phyloP scores from a whole-genome alignment of 2,888 invertebrate genomes.

The Drosophila buzzatii region DNA sequence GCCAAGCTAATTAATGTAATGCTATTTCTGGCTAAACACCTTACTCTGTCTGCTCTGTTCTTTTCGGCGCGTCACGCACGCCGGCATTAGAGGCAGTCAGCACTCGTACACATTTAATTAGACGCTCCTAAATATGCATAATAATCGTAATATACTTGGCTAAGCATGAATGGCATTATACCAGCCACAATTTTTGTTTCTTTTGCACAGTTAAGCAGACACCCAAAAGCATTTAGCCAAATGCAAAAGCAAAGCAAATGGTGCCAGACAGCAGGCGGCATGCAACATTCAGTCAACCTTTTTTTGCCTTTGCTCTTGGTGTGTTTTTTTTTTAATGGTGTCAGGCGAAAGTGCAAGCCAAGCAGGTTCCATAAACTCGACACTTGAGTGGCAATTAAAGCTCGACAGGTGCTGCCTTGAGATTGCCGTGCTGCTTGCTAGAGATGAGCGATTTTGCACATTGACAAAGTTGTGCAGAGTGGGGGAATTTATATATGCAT shows the following conservation, averaged over 20 bases:
- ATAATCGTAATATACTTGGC: constrained; percentile 53
- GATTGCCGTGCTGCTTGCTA: background rate
- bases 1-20: constrained; percentile 68
- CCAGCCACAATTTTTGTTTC: constrained; percentile 4
- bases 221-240: constrained; percentile 1
- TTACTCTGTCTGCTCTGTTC: background rate
- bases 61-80: constrained; percentile 31
- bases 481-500: background rate
- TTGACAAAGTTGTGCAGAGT: background rate
- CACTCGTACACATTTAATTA: constrained; percentile 66
- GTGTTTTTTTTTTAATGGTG: constrained; percentile 58
- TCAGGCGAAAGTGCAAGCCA: constrained; percentile 67
- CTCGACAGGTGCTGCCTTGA: constrained; percentile 44
- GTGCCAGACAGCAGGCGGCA: constrained; percentile 10
- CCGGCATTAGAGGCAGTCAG: constrained; percentile 6
- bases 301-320: background rate
- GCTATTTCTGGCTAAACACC: constrained; percentile 43
- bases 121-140: constrained; percentile 69
- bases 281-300: constrained; percentile 33
- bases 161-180: constrained; percentile 52
- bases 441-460: constrained; percentile 26
- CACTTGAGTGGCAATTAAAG: constrained; percentile 72
- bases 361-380: constrained; percentile 69
- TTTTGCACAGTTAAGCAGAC: constrained; percentile 6
- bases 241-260: constrained; percentile 2